A percentile compares a stretch with the other conserved stretches of the same genome.
phyloP scores from a whole-genome alignment of 1,140 invertebrate species.

The Bombus huntii region DNA sequence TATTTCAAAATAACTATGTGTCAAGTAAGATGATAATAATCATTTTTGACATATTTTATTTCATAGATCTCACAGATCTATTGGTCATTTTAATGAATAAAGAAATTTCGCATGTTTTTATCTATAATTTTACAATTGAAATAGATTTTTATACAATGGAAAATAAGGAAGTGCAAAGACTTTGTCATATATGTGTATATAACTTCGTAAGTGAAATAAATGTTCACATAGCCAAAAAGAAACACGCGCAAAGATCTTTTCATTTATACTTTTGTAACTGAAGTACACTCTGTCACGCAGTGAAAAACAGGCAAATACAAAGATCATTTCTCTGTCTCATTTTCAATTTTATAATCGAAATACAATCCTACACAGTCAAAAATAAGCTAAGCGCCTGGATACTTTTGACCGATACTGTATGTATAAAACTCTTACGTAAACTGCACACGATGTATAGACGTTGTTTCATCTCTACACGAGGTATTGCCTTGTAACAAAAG shows the following conservation, averaged over 20 bases:
- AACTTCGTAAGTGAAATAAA: not conserved
- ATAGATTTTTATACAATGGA: not conserved
- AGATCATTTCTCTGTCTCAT: no score
- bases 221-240: not conserved
- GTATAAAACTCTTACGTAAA: conserved; percentile 5
- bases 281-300: no score
- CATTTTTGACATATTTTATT: not conserved
- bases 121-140: not conserved
- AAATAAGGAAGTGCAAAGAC: not conserved
- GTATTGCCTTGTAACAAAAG: not conserved
- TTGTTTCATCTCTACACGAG: no score
- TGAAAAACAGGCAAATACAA: not conserved
- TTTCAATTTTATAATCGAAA: not conserved
- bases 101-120: no score
- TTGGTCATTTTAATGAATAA: no score
- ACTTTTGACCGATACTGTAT: not conserved
- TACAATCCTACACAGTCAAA: not conserved
- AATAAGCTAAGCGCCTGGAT: not conserved
- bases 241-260: not conserved
- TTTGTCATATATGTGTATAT: not conserved
- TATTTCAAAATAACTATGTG: not conserved
- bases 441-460: not conserved
- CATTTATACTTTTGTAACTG: not conserved
- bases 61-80: no score
- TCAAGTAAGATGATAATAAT: not conserved